Evolutionary conservation across 2,797 vertebrate genomes (phyloP).

Genomic region (Sebastolobus altivelis): DNA sequence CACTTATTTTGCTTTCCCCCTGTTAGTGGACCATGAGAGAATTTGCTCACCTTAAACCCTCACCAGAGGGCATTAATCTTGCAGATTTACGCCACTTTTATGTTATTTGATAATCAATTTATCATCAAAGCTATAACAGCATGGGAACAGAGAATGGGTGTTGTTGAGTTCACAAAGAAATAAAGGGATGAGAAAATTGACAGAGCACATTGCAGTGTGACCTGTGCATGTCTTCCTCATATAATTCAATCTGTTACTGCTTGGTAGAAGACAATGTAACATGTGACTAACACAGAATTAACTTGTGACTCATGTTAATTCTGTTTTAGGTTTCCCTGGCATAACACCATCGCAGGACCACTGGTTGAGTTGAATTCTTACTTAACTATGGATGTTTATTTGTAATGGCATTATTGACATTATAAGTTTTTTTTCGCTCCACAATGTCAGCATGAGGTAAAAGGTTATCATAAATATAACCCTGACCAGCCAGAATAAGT

Average conservation of each 20-base stretch:
- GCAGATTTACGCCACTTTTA: constrained; percentile 44
- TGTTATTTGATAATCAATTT: constrained; percentile 65
- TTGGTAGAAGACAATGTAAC: not conserved
- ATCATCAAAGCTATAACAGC: constrained; percentile 57
- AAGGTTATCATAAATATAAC: not conserved
- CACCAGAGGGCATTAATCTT: constrained; percentile 39
- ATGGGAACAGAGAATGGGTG: constrained; percentile 56
- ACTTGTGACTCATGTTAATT: constrained; percentile 12
- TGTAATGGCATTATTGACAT: not conserved
- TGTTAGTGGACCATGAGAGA: constrained; percentile 44
- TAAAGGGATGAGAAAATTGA: constrained; percentile 40
- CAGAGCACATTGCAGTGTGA: constrained; percentile 18
- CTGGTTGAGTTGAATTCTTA: not conserved
- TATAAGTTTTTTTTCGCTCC: not conserved
- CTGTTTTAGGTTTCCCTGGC: not conserved
- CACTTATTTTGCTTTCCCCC: constrained; percentile 4
- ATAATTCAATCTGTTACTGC: constrained; percentile 17
- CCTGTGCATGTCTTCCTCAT: constrained; percentile 21
- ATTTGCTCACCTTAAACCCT: constrained; percentile 36
- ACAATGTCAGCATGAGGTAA: not conserved
- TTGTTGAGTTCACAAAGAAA: constrained; percentile 46
- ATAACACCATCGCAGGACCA: not conserved
- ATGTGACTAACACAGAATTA: not conserved
- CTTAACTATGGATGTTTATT: not conserved
- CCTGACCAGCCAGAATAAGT: not conserved